Base-by-base conservation (phyloP, 2,888 invertebrate species). In the Augochlorella aurata region DNA sequence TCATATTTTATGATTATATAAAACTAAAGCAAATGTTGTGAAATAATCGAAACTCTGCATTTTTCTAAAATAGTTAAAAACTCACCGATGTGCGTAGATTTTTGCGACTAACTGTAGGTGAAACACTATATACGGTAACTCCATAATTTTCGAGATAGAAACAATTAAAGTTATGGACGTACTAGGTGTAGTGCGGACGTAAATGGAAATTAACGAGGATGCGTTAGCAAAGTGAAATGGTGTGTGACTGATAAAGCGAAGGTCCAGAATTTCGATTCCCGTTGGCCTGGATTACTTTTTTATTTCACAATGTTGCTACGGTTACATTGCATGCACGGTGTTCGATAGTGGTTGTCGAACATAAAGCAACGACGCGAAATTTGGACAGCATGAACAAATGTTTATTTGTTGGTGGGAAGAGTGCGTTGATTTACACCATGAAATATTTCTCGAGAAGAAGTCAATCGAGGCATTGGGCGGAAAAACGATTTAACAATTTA, bases 161-260 rank as follows among this genome's bases (percentile, higher is more conserved):
- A 21, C 58, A 24, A 24, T 58, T 58, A 24, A 14, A 58, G 24
- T 58, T 58, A 58, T 24, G 14, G 14, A 24, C 24, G 4, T 24
- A 14, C 24, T 21, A 21, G 54, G 0, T 14, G 21, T 21, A 24
- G 24, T 7, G 21, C 7, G 21, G 24, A 24, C 24, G 54, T 24
- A 24, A 58, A 58, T 14, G 21, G 14, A 14, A 58, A 58, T 58
- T 14, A 58, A 58, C 54, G 54, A 58, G 54, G 14, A 21, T 24
- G 54, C 54, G 54, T 58, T 58, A 58, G 21, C 54, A 58, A 54
- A 58, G 54, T 58, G 54, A 58, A 58, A 58, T 24, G 54, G 14
- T 0, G 21, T 4, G 54, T 24, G 24, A 54, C 21, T 14, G 54
- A 58, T 58, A 24, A 24, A 58, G 7, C 54, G 54, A 58, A 24